These are phyloP conservation scores for Cliona cf. orientalis DNA, from an alignment of 37 sponge, comb jelly and placozoan genomes.

Conservation along the genomic window DNA sequence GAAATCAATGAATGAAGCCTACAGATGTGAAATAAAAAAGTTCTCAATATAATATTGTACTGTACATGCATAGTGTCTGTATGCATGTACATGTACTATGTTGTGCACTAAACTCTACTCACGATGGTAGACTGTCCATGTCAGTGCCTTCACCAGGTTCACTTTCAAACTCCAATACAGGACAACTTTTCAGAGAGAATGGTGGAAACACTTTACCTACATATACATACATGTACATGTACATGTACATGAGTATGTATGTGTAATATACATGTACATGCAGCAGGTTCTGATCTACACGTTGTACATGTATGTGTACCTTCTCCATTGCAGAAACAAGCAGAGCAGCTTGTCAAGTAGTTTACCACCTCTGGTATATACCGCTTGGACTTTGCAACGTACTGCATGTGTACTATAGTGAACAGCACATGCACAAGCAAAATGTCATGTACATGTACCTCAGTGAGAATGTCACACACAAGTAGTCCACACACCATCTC, in stretches of 20 bases:
- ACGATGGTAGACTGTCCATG: not conserved
- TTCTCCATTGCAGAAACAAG: slow-evolving; percentile 4
- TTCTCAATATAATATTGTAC: no score
- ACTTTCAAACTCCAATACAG: not conserved
- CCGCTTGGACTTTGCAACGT: slow-evolving; percentile 56
- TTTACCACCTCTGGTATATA: slow-evolving; percentile 77
- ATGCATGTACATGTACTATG: no score
- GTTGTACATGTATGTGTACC: slow-evolving; percentile 1
- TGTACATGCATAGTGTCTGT: no score
- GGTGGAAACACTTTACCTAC: slow-evolving; percentile 26
- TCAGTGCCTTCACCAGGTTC: not conserved
- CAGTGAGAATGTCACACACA: slow-evolving; percentile 35
- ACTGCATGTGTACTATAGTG: slow-evolving; percentile 51
- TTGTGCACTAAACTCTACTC: no score
- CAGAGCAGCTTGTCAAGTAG: slow-evolving; percentile 49
- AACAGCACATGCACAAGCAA: not conserved
- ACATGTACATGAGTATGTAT: no score
- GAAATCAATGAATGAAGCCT: not conserved
- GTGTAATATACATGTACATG: not conserved
- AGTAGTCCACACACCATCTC: slow-evolving; percentile 39
- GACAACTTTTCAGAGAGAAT: not conserved
- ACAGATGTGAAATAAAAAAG: not conserved
- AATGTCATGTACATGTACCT: slow-evolving; percentile 26
- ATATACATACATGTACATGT: not conserved
- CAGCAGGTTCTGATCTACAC: not conserved